Evolutionary conservation across 2,888 invertebrate species (phyloP), one percentile per base, ranked within the genome.

Genomic region (Timandra comae): DNA sequence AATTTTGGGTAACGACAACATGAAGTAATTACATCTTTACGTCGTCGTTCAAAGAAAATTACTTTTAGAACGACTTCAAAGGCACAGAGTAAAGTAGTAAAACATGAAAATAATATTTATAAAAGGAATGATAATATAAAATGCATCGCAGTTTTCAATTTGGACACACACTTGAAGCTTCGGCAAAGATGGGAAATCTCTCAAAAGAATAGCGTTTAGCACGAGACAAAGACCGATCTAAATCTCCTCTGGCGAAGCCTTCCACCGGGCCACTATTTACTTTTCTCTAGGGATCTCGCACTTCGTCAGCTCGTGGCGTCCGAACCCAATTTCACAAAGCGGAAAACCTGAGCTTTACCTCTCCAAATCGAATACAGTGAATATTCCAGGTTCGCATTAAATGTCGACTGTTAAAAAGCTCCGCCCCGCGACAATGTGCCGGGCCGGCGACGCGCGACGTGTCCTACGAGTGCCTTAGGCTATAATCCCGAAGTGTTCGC

Each of bases 221-320:
- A 65, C 67, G 67, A 82, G 79, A 81, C 80, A 81, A 81, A 82
- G 81, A 72, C 68, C 76, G 75, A 78, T 77, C 80, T 74, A 79
- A 75, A 75, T 74, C 74, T 73, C 59, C 55, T 66, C 64, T 65
- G 57, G 63, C 62, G 57, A 68, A 70, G 70, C 63, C 68, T 69
- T 70, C 67, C 66, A 63, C 62, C 62, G 65, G 66, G 62, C 73
- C 71, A 77, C 75, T 82, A 78, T 82, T 82, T 84, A 76, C 76
- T 76, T 76, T 74, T 62, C 70, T 59, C 73, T 57, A 68, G 71
- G 71, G 69, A 70, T 63, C 50, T 60, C 57, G 51, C 61, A 61
- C 60, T 70, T 70, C 67, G 63, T 60, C 67, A 68, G 66, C 58
- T 56, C 56, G 55, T 53, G 55, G 61, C 63, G 61, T 56, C 63